These are phyloP conservation scores for Circaetus cinerascens DNA, from an alignment of 2,113 vertebrate species.

Conservation along the genomic window DNA sequence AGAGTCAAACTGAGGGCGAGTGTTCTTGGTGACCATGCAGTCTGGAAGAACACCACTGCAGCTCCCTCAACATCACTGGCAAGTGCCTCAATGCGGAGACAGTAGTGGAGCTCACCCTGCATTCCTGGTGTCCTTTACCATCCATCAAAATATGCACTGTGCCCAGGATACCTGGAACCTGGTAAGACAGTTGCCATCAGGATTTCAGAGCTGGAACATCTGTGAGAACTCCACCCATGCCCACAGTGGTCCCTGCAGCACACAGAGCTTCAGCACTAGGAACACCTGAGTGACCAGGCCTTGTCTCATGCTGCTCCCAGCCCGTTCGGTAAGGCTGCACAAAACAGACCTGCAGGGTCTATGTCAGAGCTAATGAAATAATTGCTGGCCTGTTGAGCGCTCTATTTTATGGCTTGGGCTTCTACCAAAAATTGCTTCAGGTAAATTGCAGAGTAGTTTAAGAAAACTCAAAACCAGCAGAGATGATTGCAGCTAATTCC, in stretches of 20 bases:
- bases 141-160: neutral
- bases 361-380: neutral
- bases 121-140: neutral
- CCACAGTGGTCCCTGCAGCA: fast-evolving
- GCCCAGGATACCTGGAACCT: neutral
- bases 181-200: neutral
- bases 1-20: neutral
- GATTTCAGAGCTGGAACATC: neutral
- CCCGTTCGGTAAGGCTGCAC: neutral
- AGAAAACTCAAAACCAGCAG: neutral
- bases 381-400: neutral
- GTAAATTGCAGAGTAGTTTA: neutral
- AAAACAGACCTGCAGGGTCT: neutral
- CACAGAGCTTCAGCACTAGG: neutral
- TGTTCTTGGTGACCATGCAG: no score
- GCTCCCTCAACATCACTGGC: neutral
- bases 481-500: neutral
- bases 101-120: neutral
- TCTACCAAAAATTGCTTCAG: neutral
- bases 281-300: neutral
- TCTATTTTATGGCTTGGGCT: neutral
- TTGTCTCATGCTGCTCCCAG: neutral
- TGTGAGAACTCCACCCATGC: neutral
- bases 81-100: neutral
- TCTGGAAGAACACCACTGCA: neutral